phyloP scores from a whole-genome alignment of 2,888 invertebrate species.

The Dicycla oo region DNA sequence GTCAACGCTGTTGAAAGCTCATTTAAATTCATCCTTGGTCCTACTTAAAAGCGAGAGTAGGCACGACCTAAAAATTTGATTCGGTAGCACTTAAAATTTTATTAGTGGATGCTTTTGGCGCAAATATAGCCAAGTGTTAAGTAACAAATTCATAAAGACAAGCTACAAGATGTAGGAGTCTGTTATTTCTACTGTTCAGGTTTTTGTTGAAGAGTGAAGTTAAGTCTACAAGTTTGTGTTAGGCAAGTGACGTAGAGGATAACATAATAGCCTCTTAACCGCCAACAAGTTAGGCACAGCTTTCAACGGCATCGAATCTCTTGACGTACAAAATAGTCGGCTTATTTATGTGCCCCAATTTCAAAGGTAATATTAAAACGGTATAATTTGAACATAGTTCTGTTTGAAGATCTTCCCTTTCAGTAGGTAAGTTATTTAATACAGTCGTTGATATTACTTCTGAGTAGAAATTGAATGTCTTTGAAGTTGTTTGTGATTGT shows the following conservation, averaged over 20 bases:
- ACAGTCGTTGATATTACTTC: slow-evolving; percentile 9
- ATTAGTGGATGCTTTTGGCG: slow-evolving; percentile 68
- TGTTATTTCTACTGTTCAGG: slow-evolving; percentile 27
- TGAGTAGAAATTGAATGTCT: slow-evolving; percentile 25
- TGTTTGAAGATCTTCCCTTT: slow-evolving; percentile 37
- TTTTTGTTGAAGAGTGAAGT: slow-evolving; percentile 31
- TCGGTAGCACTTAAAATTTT: slow-evolving; percentile 79
- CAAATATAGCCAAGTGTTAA: slow-evolving; percentile 49
- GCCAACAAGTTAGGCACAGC: slow-evolving; percentile 40
- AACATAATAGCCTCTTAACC: slow-evolving; percentile 57
- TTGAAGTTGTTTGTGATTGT: not conserved
- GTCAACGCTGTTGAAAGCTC: slow-evolving; percentile 84
- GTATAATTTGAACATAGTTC: slow-evolving; percentile 42
- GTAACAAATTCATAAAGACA: slow-evolving; percentile 60
- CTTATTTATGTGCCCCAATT: slow-evolving; percentile 49
- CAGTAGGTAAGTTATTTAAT: slow-evolving; percentile 2
- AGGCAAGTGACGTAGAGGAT: slow-evolving; percentile 29
- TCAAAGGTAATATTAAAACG: slow-evolving; percentile 38
- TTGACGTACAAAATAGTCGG: slow-evolving; percentile 39
- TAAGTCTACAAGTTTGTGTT: slow-evolving; percentile 31
- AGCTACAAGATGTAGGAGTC: not conserved
- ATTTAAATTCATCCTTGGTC: slow-evolving; percentile 87
- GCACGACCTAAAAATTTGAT: slow-evolving; percentile 81
- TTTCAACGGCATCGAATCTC: slow-evolving; percentile 45
- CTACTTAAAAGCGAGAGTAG: slow-evolving; percentile 80